These are phyloP conservation scores for Octonoba sinensis DNA, from an alignment of 2,888 invertebrate genomes.

Conservation along the genomic window DNA sequence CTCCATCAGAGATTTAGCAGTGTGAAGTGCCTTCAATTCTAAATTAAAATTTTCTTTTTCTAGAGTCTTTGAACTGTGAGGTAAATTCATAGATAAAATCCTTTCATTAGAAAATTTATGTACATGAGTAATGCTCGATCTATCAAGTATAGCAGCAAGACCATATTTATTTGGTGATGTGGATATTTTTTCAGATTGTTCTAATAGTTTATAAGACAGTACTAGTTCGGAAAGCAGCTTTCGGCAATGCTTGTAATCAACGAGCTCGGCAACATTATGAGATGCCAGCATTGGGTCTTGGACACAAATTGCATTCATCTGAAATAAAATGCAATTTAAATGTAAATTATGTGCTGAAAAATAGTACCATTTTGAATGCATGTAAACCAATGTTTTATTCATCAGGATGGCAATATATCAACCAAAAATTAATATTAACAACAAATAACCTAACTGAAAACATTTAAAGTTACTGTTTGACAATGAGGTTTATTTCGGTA, in stretches of 20 bases:
- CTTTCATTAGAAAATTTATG: background rate
- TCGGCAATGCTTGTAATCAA: conserved; percentile 31
- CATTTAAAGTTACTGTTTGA: too few relatives aligned
- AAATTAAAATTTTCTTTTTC: background rate
- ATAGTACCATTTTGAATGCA: too few relatives aligned
- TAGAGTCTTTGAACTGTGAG: background rate
- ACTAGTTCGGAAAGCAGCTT: conserved; percentile 21
- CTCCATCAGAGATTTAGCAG: conserved; percentile 15
- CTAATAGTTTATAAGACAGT: conserved; percentile 13
- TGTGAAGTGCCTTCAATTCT: background rate
- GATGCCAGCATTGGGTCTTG: conserved; percentile 42
- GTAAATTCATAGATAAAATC: conserved; percentile 7
- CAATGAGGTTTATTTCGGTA: too few relatives aligned
- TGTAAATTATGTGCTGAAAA: too few relatives aligned
- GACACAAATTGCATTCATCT: conserved; percentile 52
- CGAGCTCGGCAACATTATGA: conserved; percentile 57
- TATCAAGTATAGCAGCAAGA: conserved; percentile 24
- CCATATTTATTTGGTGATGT: conserved; percentile 16
- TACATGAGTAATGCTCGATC: background rate
- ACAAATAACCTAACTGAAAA: too few relatives aligned
- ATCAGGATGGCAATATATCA: too few relatives aligned
- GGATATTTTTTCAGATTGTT: background rate
- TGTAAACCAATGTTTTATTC: too few relatives aligned
- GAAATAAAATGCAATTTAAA: conserved; percentile 11
- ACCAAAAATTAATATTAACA: too few relatives aligned